phyloP scores from a whole-genome alignment of 2,888 invertebrate genomes.

The Megastigmus dorsalis region DNA sequence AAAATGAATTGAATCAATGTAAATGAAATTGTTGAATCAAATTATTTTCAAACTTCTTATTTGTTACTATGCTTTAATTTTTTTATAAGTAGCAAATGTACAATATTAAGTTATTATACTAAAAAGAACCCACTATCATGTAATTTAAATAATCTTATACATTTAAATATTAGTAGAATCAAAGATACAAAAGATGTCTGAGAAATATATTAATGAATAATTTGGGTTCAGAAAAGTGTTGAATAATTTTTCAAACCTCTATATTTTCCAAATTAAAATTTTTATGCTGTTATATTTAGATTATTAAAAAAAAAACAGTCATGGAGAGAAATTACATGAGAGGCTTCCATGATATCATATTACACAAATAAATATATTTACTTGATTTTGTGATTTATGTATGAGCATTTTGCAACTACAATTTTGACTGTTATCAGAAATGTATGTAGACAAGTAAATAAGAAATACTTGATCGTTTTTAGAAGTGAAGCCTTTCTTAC shows the following conservation, averaged over 20 bases:
- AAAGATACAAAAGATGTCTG: background rate
- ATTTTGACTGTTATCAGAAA: too few relatives aligned
- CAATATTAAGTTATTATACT: constrained; percentile 36
- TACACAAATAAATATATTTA: background rate
- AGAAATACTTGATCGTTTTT: too few relatives aligned
- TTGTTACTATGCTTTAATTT: constrained; percentile 14
- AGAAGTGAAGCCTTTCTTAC: too few relatives aligned
- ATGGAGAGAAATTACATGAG: background rate
- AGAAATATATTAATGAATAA: constrained; percentile 2
- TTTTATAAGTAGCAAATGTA: constrained; percentile 29
- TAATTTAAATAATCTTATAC: constrained; percentile 33
- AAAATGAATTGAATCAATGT: background rate
- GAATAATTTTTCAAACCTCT: constrained; percentile 20
- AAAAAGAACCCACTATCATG: constrained; percentile 22
- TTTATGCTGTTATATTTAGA: background rate
- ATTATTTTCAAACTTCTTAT: constrained; percentile 16
- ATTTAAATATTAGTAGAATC: constrained; percentile 2
- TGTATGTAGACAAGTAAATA: too few relatives aligned
- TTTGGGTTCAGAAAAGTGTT: constrained; percentile 12
- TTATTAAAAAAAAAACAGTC: background rate
- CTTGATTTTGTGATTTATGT: background rate
- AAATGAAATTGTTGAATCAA: constrained; percentile 12
- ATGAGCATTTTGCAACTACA: too few relatives aligned
- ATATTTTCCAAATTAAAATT: background rate
- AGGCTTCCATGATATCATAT: background rate